Base-by-base conservation (phyloP, 2,888 invertebrate species). In the Drosophila ustulata region DNA sequence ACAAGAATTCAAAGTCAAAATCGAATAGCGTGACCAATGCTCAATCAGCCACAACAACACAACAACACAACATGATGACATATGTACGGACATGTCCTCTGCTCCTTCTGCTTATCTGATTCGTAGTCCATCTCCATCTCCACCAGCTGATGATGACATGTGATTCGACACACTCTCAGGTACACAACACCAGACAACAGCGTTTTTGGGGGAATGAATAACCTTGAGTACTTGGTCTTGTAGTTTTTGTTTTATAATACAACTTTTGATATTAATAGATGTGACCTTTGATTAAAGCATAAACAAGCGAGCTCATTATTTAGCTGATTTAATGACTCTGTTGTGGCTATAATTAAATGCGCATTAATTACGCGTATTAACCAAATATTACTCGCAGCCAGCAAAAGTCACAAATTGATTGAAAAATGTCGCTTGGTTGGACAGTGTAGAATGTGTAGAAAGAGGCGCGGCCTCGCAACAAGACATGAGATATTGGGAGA, bases 21-120 rank as follows among this genome's bases (percentile, higher is more conserved):
- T 58, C 46, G 45, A 69, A 74, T 78, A 55, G 66, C 76, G 66
- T 71, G 71, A 71, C 79, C 74, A 62, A 68, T 56, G 51, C 43
- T 56, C 63, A 71, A 74, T 76, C 76, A 85, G 50, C 66, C 74
- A 13, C 41, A 41, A 37, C 66, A 70, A 70, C 37, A 30, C 9
- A 34, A 34, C 34, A 34, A 55, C 55, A 53, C 32, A 71, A 37
- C 18, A 18, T 63, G 57, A 56, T 61, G 56, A 45, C 56, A 55
- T 71, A 58, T 67, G 13, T 57, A 25, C 43, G 2, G 11, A 25
- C 26, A 30, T 39, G 45, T 47, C 18, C 43, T 43, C 43, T 30
- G 1, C 28, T 30, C 53, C 30, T 41, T 3, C 30, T 41, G 28
- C 4, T 18, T 23, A 13, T 11, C 30, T n/a, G 37, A 37, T 37